Evolutionary conservation across 2,888 invertebrate genomes (phyloP), one percentile per base, ranked within the genome.

Genomic region (Clitarchus hookeri): DNA sequence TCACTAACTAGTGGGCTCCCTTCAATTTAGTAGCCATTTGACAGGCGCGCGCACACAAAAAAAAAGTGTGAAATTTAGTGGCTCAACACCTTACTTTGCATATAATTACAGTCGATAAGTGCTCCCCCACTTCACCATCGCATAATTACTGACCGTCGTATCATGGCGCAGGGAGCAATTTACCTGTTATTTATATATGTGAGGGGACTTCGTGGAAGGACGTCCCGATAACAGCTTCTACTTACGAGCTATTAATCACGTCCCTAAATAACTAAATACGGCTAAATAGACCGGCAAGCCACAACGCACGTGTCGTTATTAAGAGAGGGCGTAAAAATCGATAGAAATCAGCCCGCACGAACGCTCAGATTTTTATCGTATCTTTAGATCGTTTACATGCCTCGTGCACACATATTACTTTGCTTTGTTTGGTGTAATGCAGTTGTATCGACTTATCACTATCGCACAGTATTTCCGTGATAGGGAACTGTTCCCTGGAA

Each of bases 91-190:
- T 65, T 23, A 65, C 65, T 65, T 65, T 65, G 65, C 65, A 65
- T 65, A 65, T 65, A 65, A 65, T 65, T 65, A 65, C 65, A 23
- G 65, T 65, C 65, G 65, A 65, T 65, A 65, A 65, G 65, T n/a
- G 65, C 11, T 6, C 65, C 8, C 65, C 65, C 65, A 8, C 65
- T 65, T 23, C 65, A 16, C 12, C 65, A 23, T 65, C 65, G n/a
- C 8, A 19, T 65, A 65, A n/a, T 65, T 65, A 65, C 65, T 23
- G 16, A 65, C 16, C 65, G 65, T 65, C 65, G 8, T n/a, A 0
- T 2, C 65, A n/a, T n/a, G 65, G 16, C 16, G 65, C 8, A 23
- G 8, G n/a, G 65, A 8, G 65, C 0, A 12, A 65, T 65, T 65
- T 65, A 65, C 65, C 13, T n/a, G 65, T 65, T 65, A 65, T 65